phyloP scores from a whole-genome alignment of 1,140 invertebrate genomes.

The Odontomachus brunneus region DNA sequence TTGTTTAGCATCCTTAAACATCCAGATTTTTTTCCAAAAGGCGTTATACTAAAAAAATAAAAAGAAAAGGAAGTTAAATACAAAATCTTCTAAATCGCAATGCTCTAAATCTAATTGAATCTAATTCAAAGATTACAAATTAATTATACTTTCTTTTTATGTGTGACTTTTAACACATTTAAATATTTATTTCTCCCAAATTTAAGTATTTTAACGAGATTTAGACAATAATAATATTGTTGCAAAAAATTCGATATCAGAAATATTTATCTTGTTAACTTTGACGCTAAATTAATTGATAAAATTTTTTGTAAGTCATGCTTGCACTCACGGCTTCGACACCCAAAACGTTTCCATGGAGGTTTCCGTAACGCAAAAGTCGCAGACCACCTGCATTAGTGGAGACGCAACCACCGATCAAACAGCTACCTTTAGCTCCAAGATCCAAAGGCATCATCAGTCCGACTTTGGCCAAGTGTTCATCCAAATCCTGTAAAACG shows the following conservation, averaged over 20 bases:
- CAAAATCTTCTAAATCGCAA: too few relatives aligned
- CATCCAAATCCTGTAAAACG: conserved; percentile 94
- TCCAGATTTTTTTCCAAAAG: not conserved
- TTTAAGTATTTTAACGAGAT: too few relatives aligned
- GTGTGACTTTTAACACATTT: too few relatives aligned
- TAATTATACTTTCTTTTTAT: too few relatives aligned
- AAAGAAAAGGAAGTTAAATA: not conserved
- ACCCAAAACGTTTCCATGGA: conserved; percentile 97
- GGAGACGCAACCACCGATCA: conserved; percentile 98
- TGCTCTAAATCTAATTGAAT: too few relatives aligned
- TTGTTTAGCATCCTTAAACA: not conserved
- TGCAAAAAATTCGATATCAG: too few relatives aligned
- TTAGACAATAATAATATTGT: too few relatives aligned
- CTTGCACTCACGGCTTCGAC: conserved; percentile 92
- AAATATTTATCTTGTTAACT: not conserved
- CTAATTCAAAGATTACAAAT: too few relatives aligned
- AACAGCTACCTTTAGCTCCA: conserved; percentile 98
- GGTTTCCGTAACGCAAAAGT: conserved; percentile 96
- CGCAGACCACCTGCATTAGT: conserved; percentile 99
- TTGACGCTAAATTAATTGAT: not conserved
- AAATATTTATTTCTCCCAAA: too few relatives aligned
- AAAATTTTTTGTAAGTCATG: not conserved
- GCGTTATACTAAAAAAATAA: not conserved
- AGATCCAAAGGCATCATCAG: conserved; percentile 98
- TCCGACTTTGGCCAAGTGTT: conserved; percentile 89